Conservation (phyloP, 2,888 invertebrate species). For the Synergus laeviventris region DNA sequence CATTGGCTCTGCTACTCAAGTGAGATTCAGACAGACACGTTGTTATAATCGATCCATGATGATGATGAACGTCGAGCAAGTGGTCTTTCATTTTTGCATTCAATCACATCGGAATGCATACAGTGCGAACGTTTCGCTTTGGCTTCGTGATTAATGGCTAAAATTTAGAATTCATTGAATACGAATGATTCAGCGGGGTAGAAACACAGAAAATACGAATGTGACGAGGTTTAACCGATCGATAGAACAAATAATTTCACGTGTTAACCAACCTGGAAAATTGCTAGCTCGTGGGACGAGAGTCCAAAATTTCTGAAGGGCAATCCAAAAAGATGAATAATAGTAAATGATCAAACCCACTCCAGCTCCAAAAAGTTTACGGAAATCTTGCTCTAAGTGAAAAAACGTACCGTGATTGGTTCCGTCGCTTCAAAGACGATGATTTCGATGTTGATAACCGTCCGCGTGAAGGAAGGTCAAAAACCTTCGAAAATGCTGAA, state of each 20-base stretch:
- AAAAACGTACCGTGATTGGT: no score
- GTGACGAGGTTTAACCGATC: constrained; percentile 33
- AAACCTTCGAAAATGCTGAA: not conserved
- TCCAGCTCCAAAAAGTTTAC: no score
- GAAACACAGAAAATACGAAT: constrained; percentile 27
- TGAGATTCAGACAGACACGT: not conserved
- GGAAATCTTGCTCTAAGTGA: no score
- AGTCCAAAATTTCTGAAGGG: not conserved
- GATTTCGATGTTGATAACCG: no score
- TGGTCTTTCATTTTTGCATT: constrained; percentile 27
- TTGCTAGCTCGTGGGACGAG: not conserved
- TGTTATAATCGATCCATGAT: not conserved
- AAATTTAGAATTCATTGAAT: constrained; percentile 40
- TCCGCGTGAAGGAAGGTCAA: no score
- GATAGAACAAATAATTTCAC: constrained; percentile 39
- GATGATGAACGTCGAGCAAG: constrained; percentile 12
- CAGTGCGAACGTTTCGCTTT: constrained; percentile 20
- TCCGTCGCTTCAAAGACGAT: no score
- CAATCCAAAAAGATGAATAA: constrained; percentile 25
- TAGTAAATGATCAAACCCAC: no score
- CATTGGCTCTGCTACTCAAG: not conserved
- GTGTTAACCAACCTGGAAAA: constrained; percentile 9
- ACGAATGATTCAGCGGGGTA: constrained; percentile 35
- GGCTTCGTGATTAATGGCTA: constrained; percentile 33
- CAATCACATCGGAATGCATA: constrained; percentile 24